Conservation (phyloP, 2,888 invertebrate genomes). For the Plutella xylostella region DNA sequence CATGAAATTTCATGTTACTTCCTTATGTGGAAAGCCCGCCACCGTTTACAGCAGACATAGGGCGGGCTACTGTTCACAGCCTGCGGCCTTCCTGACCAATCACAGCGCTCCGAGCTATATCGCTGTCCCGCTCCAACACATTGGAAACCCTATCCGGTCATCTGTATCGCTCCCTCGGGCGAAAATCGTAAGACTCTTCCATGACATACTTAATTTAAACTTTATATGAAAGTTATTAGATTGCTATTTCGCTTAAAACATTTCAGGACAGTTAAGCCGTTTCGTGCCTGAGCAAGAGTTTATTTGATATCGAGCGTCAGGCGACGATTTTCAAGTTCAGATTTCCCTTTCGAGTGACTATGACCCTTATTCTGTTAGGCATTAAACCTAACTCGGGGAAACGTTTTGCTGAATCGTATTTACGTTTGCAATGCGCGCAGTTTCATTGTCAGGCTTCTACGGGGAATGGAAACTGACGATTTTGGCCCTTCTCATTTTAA, state of each 20-base stretch:
- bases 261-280: constrained; percentile 38
- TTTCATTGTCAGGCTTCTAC: constrained; percentile 65
- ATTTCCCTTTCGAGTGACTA: constrained; percentile 52
- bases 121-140: constrained; percentile 36
- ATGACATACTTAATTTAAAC: neutral
- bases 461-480: constrained; percentile 15
- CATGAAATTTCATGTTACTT: constrained; percentile 22
- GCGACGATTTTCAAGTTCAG: constrained; percentile 70
- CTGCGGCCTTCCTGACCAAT: constrained; percentile 72
- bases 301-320: constrained; percentile 71
- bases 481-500: constrained; percentile 18
- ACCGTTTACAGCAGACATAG: constrained; percentile 68
- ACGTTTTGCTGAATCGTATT: constrained; percentile 53
- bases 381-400: constrained; percentile 42
- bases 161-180: constrained; percentile 62
- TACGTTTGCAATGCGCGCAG: constrained; percentile 65
- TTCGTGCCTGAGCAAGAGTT: constrained; percentile 40
- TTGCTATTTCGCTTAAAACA: neutral
- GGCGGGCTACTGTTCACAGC: constrained; percentile 71
- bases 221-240: neutral
- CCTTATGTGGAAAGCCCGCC: constrained; percentile 40
- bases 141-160: constrained; percentile 33
- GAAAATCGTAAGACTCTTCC: constrained; percentile 48
- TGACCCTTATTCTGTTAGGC: constrained; percentile 45
- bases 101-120: constrained; percentile 69